phyloP scores from a whole-genome alignment of 1,140 invertebrate species.

The Psix sp. region DNA sequence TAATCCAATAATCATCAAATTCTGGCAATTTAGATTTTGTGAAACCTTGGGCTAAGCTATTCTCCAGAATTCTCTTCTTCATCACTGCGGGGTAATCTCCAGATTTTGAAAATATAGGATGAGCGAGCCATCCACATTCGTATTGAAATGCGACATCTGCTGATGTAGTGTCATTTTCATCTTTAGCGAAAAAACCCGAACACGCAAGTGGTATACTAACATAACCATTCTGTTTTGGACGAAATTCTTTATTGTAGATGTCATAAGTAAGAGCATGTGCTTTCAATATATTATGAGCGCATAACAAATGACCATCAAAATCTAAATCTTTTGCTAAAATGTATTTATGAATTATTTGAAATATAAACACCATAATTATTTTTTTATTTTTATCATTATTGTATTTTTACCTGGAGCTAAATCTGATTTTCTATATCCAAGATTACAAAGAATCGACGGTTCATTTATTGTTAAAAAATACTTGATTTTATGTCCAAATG shows the following conservation, averaged over 20 bases:
- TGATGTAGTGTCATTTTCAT: slow-evolving; percentile 31
- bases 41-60: slow-evolving; percentile 78
- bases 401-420: slow-evolving; percentile 3
- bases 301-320: slow-evolving; percentile 75
- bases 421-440: background rate
- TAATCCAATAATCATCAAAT: slow-evolving; percentile 69
- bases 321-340: slow-evolving; percentile 64
- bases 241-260: slow-evolving; percentile 81
- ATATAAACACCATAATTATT: too few species aligned
- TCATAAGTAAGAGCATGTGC: slow-evolving; percentile 78
- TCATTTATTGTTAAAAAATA: slow-evolving; percentile 77
- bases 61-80: slow-evolving; percentile 74
- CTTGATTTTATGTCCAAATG: slow-evolving; percentile 75
- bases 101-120: slow-evolving; percentile 79
- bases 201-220: slow-evolving; percentile 48
- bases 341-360: too few species aligned
- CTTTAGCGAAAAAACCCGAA: slow-evolving; percentile 32
- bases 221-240: slow-evolving; percentile 77
- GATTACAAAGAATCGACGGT: slow-evolving; percentile 21
- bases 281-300: slow-evolving; percentile 76
- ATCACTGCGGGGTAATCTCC: slow-evolving; percentile 81
- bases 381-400: too few species aligned
- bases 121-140: slow-evolving; percentile 80
- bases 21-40: slow-evolving; percentile 76
- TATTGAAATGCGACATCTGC: slow-evolving; percentile 65